Conservation (phyloP, 2,888 invertebrate genomes). For the Clistopyga incitator region DNA sequence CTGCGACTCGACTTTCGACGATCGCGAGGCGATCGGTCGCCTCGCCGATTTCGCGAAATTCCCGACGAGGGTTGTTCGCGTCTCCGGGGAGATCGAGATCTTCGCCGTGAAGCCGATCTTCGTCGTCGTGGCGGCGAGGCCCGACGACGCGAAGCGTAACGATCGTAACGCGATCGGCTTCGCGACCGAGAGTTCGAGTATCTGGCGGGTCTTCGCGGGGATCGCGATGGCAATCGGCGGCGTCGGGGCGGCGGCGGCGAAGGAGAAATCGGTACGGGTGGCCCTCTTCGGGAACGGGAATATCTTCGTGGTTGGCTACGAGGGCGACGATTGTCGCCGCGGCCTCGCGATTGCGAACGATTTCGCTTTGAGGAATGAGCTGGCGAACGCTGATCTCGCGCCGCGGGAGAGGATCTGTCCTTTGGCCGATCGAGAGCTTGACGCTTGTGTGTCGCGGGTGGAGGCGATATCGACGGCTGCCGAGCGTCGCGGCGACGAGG, state of each 20-base stretch:
- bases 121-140: slow-evolving; percentile 71
- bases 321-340: slow-evolving; percentile 61
- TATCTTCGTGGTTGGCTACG: slow-evolving; percentile 76
- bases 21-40: slow-evolving; percentile 72
- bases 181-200: slow-evolving; percentile 78
- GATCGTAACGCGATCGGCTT: slow-evolving; percentile 78
- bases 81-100: slow-evolving; percentile 71
- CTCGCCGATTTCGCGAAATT: slow-evolving; percentile 67
- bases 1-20: slow-evolving; percentile 72
- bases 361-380: slow-evolving; percentile 57
- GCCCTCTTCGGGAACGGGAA: slow-evolving; percentile 75
- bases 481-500: slow-evolving; percentile 72
- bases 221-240: slow-evolving; percentile 72
- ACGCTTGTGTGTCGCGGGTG: slow-evolving; percentile 74
- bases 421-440: slow-evolving; percentile 73
- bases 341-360: slow-evolving; percentile 70
- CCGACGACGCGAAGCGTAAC: slow-evolving; percentile 70
- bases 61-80: slow-evolving; percentile 68
- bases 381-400: slow-evolving; percentile 65
- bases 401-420: slow-evolving; percentile 69
- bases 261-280: slow-evolving; percentile 23
- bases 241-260: slow-evolving; percentile 78
- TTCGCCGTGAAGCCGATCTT: slow-evolving; percentile 71
- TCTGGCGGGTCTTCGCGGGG: slow-evolving; percentile 77
- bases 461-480: slow-evolving; percentile 67